Evolutionary conservation across 2,113 vertebrate species (phyloP).

Genomic region (Oncorhynchus clarkii): DNA sequence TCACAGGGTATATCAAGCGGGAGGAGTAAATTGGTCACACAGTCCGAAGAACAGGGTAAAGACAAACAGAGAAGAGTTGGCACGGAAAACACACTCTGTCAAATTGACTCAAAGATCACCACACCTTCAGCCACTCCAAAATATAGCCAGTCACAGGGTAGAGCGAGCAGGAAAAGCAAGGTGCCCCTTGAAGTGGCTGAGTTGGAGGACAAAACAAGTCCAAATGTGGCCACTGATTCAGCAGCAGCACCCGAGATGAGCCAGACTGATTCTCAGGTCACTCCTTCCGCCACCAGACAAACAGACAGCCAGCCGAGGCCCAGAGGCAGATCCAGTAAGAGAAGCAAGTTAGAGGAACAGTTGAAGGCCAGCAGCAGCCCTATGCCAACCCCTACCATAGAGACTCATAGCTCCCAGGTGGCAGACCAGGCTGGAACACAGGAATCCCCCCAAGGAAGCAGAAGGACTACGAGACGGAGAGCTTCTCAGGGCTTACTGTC

Average conservation of each 20-base stretch:
- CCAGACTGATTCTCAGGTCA: slow-evolving; percentile 38
- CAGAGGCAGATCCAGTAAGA: slow-evolving; percentile 39
- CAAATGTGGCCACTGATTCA: not conserved
- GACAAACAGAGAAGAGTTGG: too few relatives aligned
- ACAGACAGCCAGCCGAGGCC: slow-evolving; percentile 15
- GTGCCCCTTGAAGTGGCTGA: slow-evolving; percentile 2
- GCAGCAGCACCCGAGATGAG: slow-evolving; percentile 7
- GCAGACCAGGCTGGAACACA: slow-evolving; percentile 58
- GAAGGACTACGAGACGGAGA: slow-evolving; percentile 76
- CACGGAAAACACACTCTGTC: slow-evolving; percentile 7
- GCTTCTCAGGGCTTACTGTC: slow-evolving; percentile 68
- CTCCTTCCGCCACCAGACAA: not conserved
- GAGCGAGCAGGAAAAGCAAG: slow-evolving; percentile 35
- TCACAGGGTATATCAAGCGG: slow-evolving; percentile 19
- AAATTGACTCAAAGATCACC: slow-evolving; percentile 31
- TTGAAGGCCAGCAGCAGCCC: slow-evolving; percentile 11
- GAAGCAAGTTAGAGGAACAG: slow-evolving; percentile 26
- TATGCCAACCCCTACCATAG: slow-evolving; percentile 19
- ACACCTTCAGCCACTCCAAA: slow-evolving; percentile 10
- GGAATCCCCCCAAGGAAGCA: slow-evolving; percentile 59
- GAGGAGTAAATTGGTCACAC: not conserved
- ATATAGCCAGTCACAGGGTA: slow-evolving; percentile 20
- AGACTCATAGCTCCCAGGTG: not conserved
- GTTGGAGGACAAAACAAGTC: slow-evolving; percentile 15
- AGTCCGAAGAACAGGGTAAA: too few relatives aligned